Evolutionary conservation across 2,888 invertebrate genomes (phyloP), one percentile per base, ranked within the genome.

Genomic region (Palloptera scutellata): DNA sequence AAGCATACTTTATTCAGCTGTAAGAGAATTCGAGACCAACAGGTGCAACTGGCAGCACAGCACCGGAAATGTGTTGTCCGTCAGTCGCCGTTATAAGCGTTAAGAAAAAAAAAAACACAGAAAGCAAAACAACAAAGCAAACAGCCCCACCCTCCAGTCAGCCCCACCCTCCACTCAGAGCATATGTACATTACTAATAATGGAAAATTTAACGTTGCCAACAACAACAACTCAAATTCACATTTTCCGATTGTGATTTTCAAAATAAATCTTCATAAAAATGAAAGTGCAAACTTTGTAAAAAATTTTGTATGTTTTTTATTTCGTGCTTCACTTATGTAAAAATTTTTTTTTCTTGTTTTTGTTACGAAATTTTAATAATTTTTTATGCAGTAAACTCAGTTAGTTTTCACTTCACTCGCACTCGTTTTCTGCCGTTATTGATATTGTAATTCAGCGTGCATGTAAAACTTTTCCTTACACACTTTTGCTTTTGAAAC

Each of bases 401-500:
- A n/a, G 2, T 15, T 12, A n/a, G n/a, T n/a, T n/a, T n/a, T n/a
- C n/a, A n/a, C n/a, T 48, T 48, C 48, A 3, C 8, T 48, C 8
- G 48, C 15, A 5, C 15, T 48, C 48, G 1, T 3, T 48, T 8
- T 48, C 2, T 48, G 8, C 8, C 15, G 48, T 15, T 15, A 15
- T 48, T 53, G 48, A 3, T 48, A 15, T 48, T 48, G 48, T 15
- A n/a, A 48, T 48, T 48, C 30, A 15, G 12, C 8, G 48, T 48
- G 12, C 2, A 15, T 48, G 8, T 48, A 48, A 48, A 15, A 53
- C 1, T 17, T 19, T 13, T 53, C 53, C 2, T 53, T 19, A 53
- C 17, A 53, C 17, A 19, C 30, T 30, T 30, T 30, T 30, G 54
- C 54, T 19, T n/a, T 54, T 54, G 3, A 59, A 59, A 42, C 60